Evolutionary conservation across 92 coral and sea anemone species (phyloP).

Genomic region (Blastomussa wellsi): DNA sequence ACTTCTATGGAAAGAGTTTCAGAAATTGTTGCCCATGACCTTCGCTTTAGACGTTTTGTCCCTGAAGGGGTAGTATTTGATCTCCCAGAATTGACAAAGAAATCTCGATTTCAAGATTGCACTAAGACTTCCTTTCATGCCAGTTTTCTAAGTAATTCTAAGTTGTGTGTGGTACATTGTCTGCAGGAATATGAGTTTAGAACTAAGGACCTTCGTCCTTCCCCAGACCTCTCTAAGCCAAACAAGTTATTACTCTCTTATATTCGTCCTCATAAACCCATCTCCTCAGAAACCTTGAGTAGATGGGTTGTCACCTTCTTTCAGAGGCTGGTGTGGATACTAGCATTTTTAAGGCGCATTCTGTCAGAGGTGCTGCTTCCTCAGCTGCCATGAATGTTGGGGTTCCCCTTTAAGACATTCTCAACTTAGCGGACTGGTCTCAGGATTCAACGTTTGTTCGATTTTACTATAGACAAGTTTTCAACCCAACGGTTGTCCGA

Average conservation of each 20-base stretch:
- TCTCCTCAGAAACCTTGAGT: too few relatives aligned
- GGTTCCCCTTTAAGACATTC: slow-evolving; percentile 24
- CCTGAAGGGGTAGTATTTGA: slow-evolving; percentile 7
- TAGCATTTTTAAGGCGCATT: neutral
- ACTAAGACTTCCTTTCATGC: too few relatives aligned
- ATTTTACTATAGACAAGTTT: too few relatives aligned
- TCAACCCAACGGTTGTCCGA: too few relatives aligned
- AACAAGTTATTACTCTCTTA: slow-evolving; percentile 48
- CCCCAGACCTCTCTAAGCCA: slow-evolving; percentile 29
- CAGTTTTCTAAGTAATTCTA: too few relatives aligned
- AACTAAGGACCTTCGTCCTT: slow-evolving; percentile 45
- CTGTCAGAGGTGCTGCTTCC: slow-evolving; percentile 35
- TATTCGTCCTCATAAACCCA: slow-evolving; percentile 53
- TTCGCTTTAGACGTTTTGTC: neutral
- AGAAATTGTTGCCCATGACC: neutral
- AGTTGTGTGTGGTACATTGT: too few relatives aligned
- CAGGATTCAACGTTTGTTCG: too few relatives aligned
- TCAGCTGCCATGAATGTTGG: slow-evolving; percentile 33
- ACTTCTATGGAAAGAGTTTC: neutral
- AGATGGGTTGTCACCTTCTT: slow-evolving; percentile 42
- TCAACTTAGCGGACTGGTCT: slow-evolving; percentile 46
- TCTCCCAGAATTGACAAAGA: too few relatives aligned
- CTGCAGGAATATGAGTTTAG: slow-evolving; percentile 52
- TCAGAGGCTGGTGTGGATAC: slow-evolving; percentile 33
- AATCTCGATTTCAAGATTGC: too few relatives aligned